phyloP scores from a whole-genome alignment of 1,140 invertebrate species.

The Aphis gossypii region DNA sequence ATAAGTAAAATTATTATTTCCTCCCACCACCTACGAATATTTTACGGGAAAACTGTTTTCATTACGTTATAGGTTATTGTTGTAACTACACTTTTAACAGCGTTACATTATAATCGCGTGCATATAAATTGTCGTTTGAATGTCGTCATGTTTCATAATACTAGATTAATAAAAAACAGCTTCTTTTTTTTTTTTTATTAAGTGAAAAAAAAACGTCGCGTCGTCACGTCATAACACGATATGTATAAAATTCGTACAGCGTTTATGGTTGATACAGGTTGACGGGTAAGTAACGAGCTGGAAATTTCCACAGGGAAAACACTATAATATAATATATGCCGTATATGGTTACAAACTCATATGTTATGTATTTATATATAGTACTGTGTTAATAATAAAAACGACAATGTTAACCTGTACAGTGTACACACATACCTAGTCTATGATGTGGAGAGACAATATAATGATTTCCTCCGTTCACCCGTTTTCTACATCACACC shows the following conservation, averaged over 20 bases:
- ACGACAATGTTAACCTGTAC: not conserved
- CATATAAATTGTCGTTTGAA: not conserved
- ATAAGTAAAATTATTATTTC: not conserved
- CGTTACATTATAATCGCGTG: not conserved
- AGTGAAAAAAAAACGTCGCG: not conserved
- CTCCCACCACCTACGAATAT: not conserved
- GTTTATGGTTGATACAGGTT: not conserved
- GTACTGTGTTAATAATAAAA: not conserved
- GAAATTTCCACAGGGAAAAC: not conserved
- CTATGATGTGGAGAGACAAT: not conserved
- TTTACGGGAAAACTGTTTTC: not conserved
- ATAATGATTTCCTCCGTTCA: not conserved
- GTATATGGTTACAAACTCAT: not conserved
- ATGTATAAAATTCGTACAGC: not conserved
- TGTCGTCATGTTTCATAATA: not conserved
- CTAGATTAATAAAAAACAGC: not conserved
- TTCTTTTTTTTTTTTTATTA: not conserved
- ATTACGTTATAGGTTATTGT: not conserved
- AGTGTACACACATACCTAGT: not conserved
- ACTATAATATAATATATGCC: not conserved
- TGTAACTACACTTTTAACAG: not conserved
- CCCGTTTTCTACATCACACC: not conserved
- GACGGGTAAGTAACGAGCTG: not conserved
- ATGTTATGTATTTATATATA: not conserved
- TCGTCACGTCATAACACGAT: not conserved